A percentile compares a stretch with the other conserved stretches of the same genome.
phyloP scores from a whole-genome alignment of 1,140 invertebrate genomes.

The Sesamia nonagrioides region DNA sequence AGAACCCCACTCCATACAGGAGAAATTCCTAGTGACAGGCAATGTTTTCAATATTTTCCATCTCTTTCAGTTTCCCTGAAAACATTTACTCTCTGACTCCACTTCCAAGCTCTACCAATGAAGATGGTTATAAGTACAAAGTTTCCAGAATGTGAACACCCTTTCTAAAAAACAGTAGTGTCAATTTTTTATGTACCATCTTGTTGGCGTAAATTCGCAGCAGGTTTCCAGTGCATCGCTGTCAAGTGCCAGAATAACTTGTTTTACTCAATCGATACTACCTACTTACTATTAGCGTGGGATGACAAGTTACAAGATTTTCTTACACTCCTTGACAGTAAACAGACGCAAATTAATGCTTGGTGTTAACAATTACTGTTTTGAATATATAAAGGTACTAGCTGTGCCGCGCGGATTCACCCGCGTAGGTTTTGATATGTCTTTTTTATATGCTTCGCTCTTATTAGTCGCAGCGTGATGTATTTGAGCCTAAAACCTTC shows the following conservation, averaged over 20 bases:
- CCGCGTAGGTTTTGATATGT: no score
- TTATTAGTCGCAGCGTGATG: no score
- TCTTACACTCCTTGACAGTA: conserved; percentile 9
- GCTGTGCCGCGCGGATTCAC: no score
- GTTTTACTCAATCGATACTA: conserved; percentile 19
- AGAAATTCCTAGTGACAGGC: no score
- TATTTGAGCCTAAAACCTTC: no score
- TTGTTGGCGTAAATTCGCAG: not conserved
- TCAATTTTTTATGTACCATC: not conserved
- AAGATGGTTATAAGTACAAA: not conserved
- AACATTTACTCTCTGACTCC: not conserved
- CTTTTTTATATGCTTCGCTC: no score
- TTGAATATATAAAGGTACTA: conserved; percentile 1
- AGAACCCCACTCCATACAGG: no score
- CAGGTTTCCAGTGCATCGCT: not conserved
- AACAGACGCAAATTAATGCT: conserved; percentile 16
- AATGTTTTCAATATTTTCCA: not conserved
- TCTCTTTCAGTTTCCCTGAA: not conserved
- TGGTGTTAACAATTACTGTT: not conserved
- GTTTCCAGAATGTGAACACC: not conserved
- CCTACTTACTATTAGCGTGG: conserved; percentile 26
- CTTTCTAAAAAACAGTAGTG: not conserved
- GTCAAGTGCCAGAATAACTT: not conserved
- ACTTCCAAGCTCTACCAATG: not conserved
- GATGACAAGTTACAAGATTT: conserved; percentile 17